Conservation (phyloP, 2,888 invertebrate genomes). For the Scaptomyza caliginosa region DNA sequence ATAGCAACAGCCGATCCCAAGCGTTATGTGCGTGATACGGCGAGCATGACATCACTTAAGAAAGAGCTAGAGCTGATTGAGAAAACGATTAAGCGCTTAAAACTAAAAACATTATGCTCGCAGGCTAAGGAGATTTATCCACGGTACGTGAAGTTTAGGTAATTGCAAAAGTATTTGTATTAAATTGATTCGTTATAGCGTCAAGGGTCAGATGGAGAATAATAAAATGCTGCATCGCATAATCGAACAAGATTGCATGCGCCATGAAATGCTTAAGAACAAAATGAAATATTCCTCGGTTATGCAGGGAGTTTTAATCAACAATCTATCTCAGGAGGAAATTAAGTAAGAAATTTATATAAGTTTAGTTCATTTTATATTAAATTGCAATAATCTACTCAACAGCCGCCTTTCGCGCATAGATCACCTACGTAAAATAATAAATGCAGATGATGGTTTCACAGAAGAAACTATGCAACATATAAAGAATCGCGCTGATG, state of each 20-base stretch:
- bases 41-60: constrained; percentile 79
- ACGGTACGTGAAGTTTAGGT: constrained; percentile 58
- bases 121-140: constrained; percentile 81
- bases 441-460: constrained; percentile 54
- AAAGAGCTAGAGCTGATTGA: constrained; percentile 74
- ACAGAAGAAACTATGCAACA: constrained; percentile 54
- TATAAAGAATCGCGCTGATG: constrained; percentile 71
- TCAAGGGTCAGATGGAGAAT: constrained; percentile 74
- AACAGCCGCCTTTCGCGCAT: constrained; percentile 75
- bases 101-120: constrained; percentile 78
- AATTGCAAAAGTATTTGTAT: neutral
- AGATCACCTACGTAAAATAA: constrained; percentile 54
- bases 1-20: constrained; percentile 31
- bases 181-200: constrained; percentile 47
- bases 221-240: constrained; percentile 73
- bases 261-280: constrained; percentile 58
- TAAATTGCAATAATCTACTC: neutral
- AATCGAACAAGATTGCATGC: constrained; percentile 61
- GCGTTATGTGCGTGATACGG: constrained; percentile 81
- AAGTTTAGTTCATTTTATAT: neutral
- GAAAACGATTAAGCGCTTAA: constrained; percentile 78
- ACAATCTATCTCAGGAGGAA: constrained; percentile 81
- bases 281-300: constrained; percentile 69
- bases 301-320: constrained; percentile 67
- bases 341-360: constrained; percentile 60